These are phyloP conservation scores for Monopis laevigella DNA, from an alignment of 2,888 invertebrate genomes.

Conservation along the genomic window DNA sequence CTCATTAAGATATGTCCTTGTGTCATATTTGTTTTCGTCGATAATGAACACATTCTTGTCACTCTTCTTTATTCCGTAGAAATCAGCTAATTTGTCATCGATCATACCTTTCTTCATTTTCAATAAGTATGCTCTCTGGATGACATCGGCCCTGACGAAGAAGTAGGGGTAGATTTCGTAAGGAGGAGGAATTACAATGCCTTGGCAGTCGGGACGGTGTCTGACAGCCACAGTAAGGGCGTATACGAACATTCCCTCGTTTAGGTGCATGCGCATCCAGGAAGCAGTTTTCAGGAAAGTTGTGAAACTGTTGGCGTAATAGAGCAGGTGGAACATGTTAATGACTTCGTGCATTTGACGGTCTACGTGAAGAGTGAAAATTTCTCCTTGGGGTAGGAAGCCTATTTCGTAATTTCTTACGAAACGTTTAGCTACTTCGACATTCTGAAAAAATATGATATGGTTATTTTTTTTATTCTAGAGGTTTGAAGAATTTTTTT, in stretches of 20 bases:
- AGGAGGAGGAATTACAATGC: conserved; percentile 61
- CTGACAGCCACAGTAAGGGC: conserved; percentile 61
- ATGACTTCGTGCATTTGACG: conserved; percentile 60
- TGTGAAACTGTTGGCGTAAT: conserved; percentile 60
- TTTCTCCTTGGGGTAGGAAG: conserved; percentile 62
- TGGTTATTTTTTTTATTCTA: neutral
- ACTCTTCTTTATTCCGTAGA: conserved; percentile 57
- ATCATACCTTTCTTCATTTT: conserved; percentile 58
- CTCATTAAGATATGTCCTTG: conserved; percentile 54
- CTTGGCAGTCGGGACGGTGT: conserved; percentile 58
- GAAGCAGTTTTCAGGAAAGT: conserved; percentile 58
- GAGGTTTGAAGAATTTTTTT: too few relatives aligned
- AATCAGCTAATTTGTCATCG: conserved; percentile 57
- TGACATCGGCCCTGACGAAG: conserved; percentile 74
- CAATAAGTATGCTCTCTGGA: conserved; percentile 62
- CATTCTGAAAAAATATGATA: conserved; percentile 43
- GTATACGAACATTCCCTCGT: conserved; percentile 68
- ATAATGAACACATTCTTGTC: conserved; percentile 67
- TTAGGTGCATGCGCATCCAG: conserved; percentile 60
- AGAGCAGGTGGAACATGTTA: conserved; percentile 60
- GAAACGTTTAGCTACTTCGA: conserved; percentile 67
- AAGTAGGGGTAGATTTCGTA: conserved; percentile 72
- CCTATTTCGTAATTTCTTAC: conserved; percentile 60
- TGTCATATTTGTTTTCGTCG: conserved; percentile 72
- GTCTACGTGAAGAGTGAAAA: conserved; percentile 58